These are phyloP conservation scores for Acanthurus tractus DNA, from an alignment of 2,797 vertebrate species.

Conservation along the genomic window DNA sequence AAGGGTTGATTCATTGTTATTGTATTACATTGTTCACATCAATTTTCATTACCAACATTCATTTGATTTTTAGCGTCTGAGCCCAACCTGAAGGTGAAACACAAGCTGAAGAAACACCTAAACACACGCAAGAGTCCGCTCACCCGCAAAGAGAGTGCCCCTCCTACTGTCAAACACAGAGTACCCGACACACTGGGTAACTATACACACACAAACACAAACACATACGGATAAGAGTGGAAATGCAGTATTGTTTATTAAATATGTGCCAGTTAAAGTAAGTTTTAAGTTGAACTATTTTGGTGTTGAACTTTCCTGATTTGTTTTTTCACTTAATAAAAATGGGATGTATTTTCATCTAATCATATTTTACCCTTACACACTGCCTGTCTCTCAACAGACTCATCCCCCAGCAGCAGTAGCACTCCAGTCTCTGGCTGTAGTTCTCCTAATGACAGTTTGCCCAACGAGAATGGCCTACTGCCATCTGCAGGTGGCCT, in stretches of 20 bases:
- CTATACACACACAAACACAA: not conserved
- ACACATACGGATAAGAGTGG: not conserved
- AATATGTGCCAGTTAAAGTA: not conserved
- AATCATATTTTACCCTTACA: not conserved
- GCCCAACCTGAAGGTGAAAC: conserved; percentile 96
- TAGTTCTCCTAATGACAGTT: conserved; percentile 95
- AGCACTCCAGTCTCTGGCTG: conserved; percentile 96
- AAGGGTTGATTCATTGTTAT: not conserved
- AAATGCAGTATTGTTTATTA: not conserved
- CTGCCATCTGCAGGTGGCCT: conserved; percentile 84
- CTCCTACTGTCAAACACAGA: conserved; percentile 89
- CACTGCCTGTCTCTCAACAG: conserved; percentile 70
- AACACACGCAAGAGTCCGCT: conserved; percentile 95
- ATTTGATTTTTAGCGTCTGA: conserved; percentile 87
- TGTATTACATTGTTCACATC: not conserved
- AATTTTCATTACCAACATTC: not conserved
- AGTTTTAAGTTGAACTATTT: not conserved
- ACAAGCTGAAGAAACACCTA: conserved; percentile 94
- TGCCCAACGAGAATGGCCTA: conserved; percentile 90
- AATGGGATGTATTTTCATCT: too few relatives aligned
- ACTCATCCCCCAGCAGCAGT: conserved; percentile 96
- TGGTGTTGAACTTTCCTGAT: not conserved
- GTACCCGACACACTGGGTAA: conserved; percentile 90
- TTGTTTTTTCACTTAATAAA: too few relatives aligned
- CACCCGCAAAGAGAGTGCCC: conserved; percentile 95